Conservation (phyloP, 92 coral and sea anemone species). For the Bergia puertoricense region DNA sequence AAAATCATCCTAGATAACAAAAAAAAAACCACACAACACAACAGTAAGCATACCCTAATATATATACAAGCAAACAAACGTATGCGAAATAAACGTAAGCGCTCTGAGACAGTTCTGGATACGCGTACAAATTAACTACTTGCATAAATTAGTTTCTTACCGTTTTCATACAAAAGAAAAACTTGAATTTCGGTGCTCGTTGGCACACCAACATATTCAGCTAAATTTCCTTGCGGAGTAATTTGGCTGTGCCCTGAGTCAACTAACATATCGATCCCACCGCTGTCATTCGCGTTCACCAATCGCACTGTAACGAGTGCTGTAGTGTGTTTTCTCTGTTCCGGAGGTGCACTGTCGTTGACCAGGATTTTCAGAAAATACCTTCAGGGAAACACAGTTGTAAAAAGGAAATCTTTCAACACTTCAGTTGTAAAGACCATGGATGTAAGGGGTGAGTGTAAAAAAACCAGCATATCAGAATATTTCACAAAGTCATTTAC, state of each 20-base stretch:
- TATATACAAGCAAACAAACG: no score
- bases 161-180: conserved; percentile 49
- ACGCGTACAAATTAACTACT: no score
- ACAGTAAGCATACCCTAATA: no score
- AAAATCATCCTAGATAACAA: no score
- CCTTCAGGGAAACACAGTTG: neutral
- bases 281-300: conserved; percentile 61
- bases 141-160: conserved; percentile 39
- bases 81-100: no score
- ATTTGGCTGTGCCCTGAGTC: conserved; percentile 27
- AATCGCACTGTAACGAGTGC: conserved; percentile 67
- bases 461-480: neutral
- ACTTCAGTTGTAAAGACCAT: neutral
- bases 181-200: conserved; percentile 49
- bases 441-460: neutral
- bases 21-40: no score
- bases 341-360: conserved; percentile 56
- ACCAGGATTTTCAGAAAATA: conserved; percentile 58
- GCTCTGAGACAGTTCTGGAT: no score
- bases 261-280: conserved; percentile 65
- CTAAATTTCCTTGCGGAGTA: conserved; percentile 64
- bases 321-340: conserved; percentile 52
- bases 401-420: neutral
- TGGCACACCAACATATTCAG: conserved; percentile 57
- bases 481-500: no score